Percentiles rank a stretch among this genome's conserved stretches.
phyloP scores from a whole-genome alignment of 2,113 vertebrate species.

The Pygoscelis adeliae region DNA sequence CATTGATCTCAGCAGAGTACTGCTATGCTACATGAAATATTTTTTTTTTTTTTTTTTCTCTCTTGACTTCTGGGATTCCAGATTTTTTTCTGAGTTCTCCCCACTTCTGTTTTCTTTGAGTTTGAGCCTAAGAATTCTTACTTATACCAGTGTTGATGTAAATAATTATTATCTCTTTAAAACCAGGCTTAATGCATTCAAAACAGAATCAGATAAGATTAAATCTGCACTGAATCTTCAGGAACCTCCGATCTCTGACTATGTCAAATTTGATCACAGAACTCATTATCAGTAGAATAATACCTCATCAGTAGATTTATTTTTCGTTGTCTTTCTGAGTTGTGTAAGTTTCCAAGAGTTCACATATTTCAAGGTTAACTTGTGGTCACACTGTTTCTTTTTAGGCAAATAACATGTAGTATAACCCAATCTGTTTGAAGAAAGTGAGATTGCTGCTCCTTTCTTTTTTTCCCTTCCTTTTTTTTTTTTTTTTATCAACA shows the following conservation, averaged over 20 bases:
- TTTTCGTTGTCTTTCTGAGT: background rate
- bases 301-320: background rate
- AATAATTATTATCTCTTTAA: background rate
- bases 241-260: background rate
- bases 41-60: background rate
- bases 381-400: background rate
- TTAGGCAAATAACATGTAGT: background rate
- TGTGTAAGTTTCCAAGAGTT: background rate
- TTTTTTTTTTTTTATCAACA: background rate
- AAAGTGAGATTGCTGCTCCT: background rate
- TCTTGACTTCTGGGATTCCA: background rate
- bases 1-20: background rate
- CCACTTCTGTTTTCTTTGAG: background rate
- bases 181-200: background rate
- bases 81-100: background rate
- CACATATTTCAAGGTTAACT: background rate
- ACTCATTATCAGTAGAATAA: background rate
- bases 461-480: background rate
- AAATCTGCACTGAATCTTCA: conserved; percentile 4
- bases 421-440: background rate
- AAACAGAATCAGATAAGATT: conserved; percentile 28
- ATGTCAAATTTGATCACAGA: conserved; percentile 26
- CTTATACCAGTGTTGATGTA: background rate
- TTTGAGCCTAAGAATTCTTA: background rate
- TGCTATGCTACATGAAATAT: background rate